Base-by-base conservation (phyloP, 2,888 invertebrate species). In the Tinea pellionella region DNA sequence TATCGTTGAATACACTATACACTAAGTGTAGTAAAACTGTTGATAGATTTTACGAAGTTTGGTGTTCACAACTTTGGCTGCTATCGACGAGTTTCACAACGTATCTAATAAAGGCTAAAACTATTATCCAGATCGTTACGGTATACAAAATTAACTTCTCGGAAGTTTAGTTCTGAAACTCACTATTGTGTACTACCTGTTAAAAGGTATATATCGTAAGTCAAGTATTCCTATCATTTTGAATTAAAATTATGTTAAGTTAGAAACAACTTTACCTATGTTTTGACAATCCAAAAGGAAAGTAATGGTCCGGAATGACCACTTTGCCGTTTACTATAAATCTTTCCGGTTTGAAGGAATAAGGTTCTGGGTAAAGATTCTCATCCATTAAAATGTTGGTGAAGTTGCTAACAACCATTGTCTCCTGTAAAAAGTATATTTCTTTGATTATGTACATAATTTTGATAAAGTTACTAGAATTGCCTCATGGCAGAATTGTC, bases 241-340 rank as follows among this genome's bases (percentile, higher is more conserved):
- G 6, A 3, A 24, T 24, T 24, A 24, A 3, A 3, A 24, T 24
- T 24, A 24, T 24, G 24, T 24, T n/a, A 24, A 24, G 24, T 24
- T 24, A 3, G 3, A 24, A 24, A 24, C 24, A 24, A 24, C 24
- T 24, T 24, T 57, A 57, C 57, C 57, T 41, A 70, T 93, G 94
- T 66, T 92, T 93, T 0, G 94, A 93, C 59, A 92, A 80, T 13
- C 95, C 94, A 68, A 96, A 96, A 0, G 95, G 95, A 65, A 93
- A 89, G 69, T 91, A 94, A 47, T 89, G 87, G 15, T 94, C 93
- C 0, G 93, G 93, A 0, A 91, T 70, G 24, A 79, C 74, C 0
- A 91, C 75, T 64, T 91, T 92, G 0, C 90, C 90, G 59, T 92
- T 83, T 9, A 84, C 78, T 3, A 95, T 70, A 74, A 92, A 95